Percentiles rank a stretch among this genome's conserved stretches.
These are phyloP conservation scores for Apamea crenata DNA, from an alignment of 2,888 invertebrate genomes.

Conservation along the genomic window DNA sequence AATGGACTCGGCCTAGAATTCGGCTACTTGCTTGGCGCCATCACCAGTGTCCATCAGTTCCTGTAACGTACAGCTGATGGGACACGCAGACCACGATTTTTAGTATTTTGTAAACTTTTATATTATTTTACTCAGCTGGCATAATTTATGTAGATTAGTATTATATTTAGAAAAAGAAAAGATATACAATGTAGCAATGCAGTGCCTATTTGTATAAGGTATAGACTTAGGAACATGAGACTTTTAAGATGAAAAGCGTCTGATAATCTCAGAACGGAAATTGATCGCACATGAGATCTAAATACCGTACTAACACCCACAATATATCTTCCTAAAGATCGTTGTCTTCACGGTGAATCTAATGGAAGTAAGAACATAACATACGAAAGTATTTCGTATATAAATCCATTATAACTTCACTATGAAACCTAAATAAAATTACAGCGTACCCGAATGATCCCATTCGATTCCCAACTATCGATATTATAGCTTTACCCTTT, in stretches of 20 bases:
- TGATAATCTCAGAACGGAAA: slow-evolving; percentile 36
- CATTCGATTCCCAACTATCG: slow-evolving; percentile 80
- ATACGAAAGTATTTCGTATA: slow-evolving; percentile 12
- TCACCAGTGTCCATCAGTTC: too few relatives aligned
- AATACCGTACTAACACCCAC: background rate
- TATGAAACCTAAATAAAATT: slow-evolving; percentile 58
- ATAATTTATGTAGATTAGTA: background rate
- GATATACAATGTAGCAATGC: background rate
- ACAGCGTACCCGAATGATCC: slow-evolving; percentile 72
- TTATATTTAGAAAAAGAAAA: background rate
- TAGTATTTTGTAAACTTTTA: background rate
- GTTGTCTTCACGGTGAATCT: background rate
- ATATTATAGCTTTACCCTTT: slow-evolving; percentile 83
- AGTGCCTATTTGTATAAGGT: background rate
- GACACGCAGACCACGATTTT: too few relatives aligned
- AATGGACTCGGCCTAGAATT: too few relatives aligned
- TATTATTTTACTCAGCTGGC: background rate
- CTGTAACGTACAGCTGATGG: too few relatives aligned
- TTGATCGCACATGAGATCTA: slow-evolving; percentile 47
- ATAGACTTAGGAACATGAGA: background rate
- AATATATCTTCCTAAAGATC: slow-evolving; percentile 14
- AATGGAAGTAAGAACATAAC: background rate
- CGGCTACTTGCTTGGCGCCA: too few relatives aligned
- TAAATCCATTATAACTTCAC: slow-evolving; percentile 36
- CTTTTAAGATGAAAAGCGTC: slow-evolving; percentile 24